Evolutionary conservation across 2,113 vertebrate genomes (phyloP).

Genomic region (Oreochromis spilurus): DNA sequence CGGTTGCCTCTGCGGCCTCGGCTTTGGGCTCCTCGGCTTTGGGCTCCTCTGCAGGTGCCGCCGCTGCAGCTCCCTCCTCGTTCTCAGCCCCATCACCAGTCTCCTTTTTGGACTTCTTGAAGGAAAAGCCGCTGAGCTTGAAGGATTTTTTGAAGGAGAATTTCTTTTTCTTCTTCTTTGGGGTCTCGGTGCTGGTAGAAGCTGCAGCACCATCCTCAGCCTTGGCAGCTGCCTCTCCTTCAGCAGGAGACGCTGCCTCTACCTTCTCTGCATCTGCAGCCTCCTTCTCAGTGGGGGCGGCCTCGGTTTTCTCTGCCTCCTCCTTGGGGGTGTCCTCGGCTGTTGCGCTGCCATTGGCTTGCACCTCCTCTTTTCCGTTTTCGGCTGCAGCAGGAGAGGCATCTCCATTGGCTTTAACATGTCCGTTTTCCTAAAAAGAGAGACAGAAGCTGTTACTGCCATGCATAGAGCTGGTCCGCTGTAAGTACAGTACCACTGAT

Average conservation of each 20-base stretch:
- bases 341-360: constrained; percentile 84
- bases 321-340: constrained; percentile 77
- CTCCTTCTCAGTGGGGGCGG: constrained; percentile 51
- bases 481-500: neutral
- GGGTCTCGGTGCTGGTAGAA: constrained; percentile 85
- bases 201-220: constrained; percentile 70
- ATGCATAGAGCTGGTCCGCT: neutral
- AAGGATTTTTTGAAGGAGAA: constrained; percentile 98
- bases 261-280: constrained; percentile 51
- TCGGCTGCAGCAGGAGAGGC: constrained; percentile 80
- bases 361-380: constrained; percentile 81
- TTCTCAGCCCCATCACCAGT: constrained; percentile 77
- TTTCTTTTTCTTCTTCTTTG: constrained; percentile 96
- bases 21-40: constrained; percentile 64
- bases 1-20: constrained; percentile 41
- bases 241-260: constrained; percentile 71
- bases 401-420: constrained; percentile 81
- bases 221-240: constrained; percentile 76
- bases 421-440: constrained; percentile 83
- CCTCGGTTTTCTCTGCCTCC: constrained; percentile 54
- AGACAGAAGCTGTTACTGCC: neutral
- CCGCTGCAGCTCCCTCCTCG: constrained; percentile 64
- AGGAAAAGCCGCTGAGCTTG: constrained; percentile 94
- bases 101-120: constrained; percentile 96
- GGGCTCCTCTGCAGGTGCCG: constrained; percentile 64